Evolutionary conservation across 2,888 invertebrate species (phyloP).

Genomic region (Drosophila parthenogenetica): DNA sequence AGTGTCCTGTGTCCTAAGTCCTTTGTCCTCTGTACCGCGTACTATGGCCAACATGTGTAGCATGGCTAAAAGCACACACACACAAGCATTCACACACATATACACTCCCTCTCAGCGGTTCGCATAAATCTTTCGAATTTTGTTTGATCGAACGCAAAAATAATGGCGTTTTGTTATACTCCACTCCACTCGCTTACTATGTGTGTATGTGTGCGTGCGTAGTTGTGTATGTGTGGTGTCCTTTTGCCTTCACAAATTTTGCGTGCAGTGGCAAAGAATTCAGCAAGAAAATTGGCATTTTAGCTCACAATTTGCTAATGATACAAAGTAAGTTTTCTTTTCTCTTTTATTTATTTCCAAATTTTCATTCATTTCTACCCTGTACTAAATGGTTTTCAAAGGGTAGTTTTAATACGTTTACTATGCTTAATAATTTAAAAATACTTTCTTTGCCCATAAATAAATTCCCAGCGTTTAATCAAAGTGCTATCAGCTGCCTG

Average conservation of each 20-base stretch:
- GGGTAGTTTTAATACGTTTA: too few relatives aligned
- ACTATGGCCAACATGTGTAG: conserved; percentile 61
- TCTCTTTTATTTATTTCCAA: not conserved
- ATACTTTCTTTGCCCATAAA: too few relatives aligned
- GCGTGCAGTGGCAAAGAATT: conserved; percentile 49
- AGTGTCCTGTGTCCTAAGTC: conserved; percentile 30
- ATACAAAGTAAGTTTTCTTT: conserved; percentile 46
- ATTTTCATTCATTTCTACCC: not conserved
- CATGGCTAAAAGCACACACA: conserved; percentile 55
- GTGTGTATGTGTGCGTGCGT: conserved; percentile 7
- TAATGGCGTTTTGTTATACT: conserved; percentile 70
- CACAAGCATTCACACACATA: conserved; percentile 21
- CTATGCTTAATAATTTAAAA: too few relatives aligned
- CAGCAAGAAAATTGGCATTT: conserved; percentile 70
- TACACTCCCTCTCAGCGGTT: conserved; percentile 22
- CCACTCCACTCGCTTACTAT: not conserved
- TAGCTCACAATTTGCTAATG: conserved; percentile 53
- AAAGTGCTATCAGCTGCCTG: too few relatives aligned
- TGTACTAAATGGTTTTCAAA: too few relatives aligned
- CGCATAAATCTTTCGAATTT: conserved; percentile 75
- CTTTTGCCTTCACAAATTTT: conserved; percentile 65
- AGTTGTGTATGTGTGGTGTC: conserved; percentile 9
- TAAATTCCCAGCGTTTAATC: too few relatives aligned
- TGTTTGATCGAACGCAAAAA: conserved; percentile 80
- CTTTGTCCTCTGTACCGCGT: conserved; percentile 19